Base-by-base conservation (phyloP, 2,113 vertebrate species). In the Amphilophus citrinellus region DNA sequence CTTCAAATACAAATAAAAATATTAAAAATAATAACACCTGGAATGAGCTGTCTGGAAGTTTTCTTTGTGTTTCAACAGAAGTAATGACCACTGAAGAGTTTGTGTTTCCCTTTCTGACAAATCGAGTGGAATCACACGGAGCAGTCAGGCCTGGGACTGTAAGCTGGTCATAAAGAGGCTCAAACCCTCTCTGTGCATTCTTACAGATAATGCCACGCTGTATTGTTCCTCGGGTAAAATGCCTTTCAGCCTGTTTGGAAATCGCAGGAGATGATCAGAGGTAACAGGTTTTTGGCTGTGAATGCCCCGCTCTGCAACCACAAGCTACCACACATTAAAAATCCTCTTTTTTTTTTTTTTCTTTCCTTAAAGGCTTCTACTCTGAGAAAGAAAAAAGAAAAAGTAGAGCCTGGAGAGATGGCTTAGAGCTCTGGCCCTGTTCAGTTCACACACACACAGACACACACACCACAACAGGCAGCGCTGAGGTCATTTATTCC, bases 71-170 rank as follows among this genome's bases (percentile, higher is more conserved):
- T 66, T 57, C 10, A 77, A 82, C 63, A 11, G 78, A 80, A 81
- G 91, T 89, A 92, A 88, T 87, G 76, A 85, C 42, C 73, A 50
- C 83, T 14, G 10, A 62, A 78, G 78, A n/a, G 6, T 57, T 78
- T 75, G 62, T 44, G 61, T 87, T 82, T 91, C 83, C 79, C 80
- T 42, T 86, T 88, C 75, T 60, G 35, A 81, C 47, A 20, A 82
- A 79, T 7, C 66, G 50, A 76, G 75, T 6, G 20, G 85, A 84
- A 80, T 75, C 75, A 66, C 44, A 9, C 7, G 56, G 79, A 39
- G 32, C 58, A 84, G 18, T 56, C 53, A 56, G 53, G 8, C 53
- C 53, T 15, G 53, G 53, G 18, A 56, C 18, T 44, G 42, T 4
- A 5, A 44, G 50, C 17, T 53, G 50, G 6, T 53, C 53, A 9